A percentile compares a stretch with the other conserved stretches of the same genome.
Evolutionary conservation across 2,888 invertebrate species (phyloP).

Genomic region (Eucera pruinosa): DNA sequence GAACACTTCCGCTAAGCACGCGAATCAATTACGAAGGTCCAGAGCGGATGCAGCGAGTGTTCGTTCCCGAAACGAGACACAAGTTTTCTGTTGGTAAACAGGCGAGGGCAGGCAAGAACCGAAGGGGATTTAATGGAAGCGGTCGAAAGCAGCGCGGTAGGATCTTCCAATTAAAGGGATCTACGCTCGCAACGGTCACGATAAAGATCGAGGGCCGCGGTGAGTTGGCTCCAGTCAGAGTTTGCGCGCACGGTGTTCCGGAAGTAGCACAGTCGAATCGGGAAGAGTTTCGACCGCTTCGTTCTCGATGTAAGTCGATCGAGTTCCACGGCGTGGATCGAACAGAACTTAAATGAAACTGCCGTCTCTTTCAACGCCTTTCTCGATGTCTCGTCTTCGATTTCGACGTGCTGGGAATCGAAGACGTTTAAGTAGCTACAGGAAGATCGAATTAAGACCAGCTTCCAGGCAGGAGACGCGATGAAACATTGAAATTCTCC

Average conservation of each 20-base stretch:
- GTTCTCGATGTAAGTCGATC: background rate
- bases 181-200: constrained; percentile 55
- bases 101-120: constrained; percentile 23
- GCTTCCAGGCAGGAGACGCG: background rate
- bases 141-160: constrained; percentile 38
- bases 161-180: constrained; percentile 64
- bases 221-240: constrained; percentile 48
- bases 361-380: constrained; percentile 3
- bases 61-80: constrained; percentile 23
- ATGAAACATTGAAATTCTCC: constrained; percentile 32
- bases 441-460: constrained; percentile 37
- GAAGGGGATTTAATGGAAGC: constrained; percentile 56
- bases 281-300: constrained; percentile 51
- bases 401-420: constrained; percentile 42
- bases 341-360: constrained; percentile 9
- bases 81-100: constrained; percentile 40
- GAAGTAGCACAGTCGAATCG: constrained; percentile 52
- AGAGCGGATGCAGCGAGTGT: background rate
- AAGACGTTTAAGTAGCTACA: background rate
- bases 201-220: constrained; percentile 58
- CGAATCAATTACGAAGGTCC: too few species aligned
- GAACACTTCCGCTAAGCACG: background rate
- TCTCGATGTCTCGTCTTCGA: constrained; percentile 16
- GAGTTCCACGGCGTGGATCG: background rate
- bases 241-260: constrained; percentile 52